Percentiles rank a stretch among this genome's conserved stretches.
phyloP scores from a whole-genome alignment of 2,113 vertebrate species.

The Agelaius tricolor region DNA sequence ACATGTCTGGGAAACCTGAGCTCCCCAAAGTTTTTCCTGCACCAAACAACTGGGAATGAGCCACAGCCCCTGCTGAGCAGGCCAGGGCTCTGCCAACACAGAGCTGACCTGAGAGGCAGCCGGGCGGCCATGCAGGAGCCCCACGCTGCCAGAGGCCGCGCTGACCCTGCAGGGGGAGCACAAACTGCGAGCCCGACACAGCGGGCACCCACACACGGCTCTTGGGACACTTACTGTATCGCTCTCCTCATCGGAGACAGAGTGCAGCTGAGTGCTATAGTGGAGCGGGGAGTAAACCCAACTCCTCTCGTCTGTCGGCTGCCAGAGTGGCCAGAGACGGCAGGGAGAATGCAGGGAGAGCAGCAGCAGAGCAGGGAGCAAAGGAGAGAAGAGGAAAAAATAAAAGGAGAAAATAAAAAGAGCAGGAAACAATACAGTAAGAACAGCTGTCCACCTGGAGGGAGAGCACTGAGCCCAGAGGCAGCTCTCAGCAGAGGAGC shows the following conservation, averaged over 20 bases:
- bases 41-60: neutral
- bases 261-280: constrained; percentile 89
- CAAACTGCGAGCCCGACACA: neutral
- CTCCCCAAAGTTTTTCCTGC: neutral
- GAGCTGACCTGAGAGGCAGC: neutral
- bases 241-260: constrained; percentile 92
- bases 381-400: constrained; percentile 73
- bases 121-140: neutral
- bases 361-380: constrained; percentile 68
- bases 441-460: constrained; percentile 14
- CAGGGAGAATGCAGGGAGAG: constrained; percentile 83
- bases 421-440: constrained; percentile 49
- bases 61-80: neutral
- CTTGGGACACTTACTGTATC: constrained; percentile 92
- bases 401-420: constrained; percentile 78
- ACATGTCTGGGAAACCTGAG: neutral
- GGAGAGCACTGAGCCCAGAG: neutral
- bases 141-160: neutral
- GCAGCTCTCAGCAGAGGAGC: neutral
- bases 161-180: neutral
- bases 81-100: neutral
- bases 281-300: constrained; percentile 99
- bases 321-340: constrained; percentile 81
- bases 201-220: neutral
- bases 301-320: constrained; percentile 96